Base-by-base conservation (phyloP, 2,888 invertebrate species). In the Dinocampus coccinellae region DNA sequence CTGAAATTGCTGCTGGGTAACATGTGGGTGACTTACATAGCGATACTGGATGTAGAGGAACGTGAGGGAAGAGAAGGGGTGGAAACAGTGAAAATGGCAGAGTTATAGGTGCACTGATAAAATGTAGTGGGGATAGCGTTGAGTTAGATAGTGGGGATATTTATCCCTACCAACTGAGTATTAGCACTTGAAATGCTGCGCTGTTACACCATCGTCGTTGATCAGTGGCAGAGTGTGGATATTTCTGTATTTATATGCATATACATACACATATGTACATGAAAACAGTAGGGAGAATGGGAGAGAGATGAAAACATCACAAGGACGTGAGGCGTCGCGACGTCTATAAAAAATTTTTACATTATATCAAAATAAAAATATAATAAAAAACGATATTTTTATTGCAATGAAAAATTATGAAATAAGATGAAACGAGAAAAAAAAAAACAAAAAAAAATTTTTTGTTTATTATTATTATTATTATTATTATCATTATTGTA, bases 21-120 rank as follows among this genome's bases (percentile, higher is more conserved):
- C 85, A 86, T 87, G 85, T 87, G 85, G 80, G 81, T 75, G 82
- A 82, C 84, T 85, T 85, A 85, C 84, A 84, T 85, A 83, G 81
- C 66, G 73, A 73, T 68, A 68, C 61, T n/a, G n/a, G 29, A 29
- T 24, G 65, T 57, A n/a, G 60, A 60, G 47, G 58, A 68, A 34
- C 60, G 47, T 11, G 3, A 65, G 26, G 47, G 10, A 4, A 65
- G 26, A 20, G 69, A 47, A 42, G 34, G n/a, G n/a, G n/a, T n/a
- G n/a, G n/a, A n/a, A n/a, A n/a, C n/a, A n/a, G n/a, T n/a, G n/a
- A n/a, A 61, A 67, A 60, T 47, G 55, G 55, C 52, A 60, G 42
- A 16, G 55, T 42, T 26, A n/a, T n/a, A 16, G 29, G 65, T 29
- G 65, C 13, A 52, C 16, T 29, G 24, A 47, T 26, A 33, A 57